Evolutionary conservation across 92 coral and sea anemone genomes (phyloP), one percentile per base, ranked within the genome.

Genomic region (Umimayanthus kanabou): DNA sequence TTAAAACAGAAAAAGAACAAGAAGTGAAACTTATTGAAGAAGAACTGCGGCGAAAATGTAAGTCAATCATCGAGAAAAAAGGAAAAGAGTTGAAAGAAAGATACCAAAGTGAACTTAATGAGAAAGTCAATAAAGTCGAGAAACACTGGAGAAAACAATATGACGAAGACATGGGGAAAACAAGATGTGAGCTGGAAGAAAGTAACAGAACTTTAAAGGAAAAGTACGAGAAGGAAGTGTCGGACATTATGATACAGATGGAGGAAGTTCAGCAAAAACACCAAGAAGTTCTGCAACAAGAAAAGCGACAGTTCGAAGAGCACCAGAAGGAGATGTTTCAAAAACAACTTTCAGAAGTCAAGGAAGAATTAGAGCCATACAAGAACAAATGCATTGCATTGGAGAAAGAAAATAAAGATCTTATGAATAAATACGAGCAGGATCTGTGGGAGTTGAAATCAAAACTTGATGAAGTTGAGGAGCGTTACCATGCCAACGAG

Each of bases 201-300:
- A 96, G 98, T 76, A 91, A 94, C 70, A 85, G 93, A 26, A 96
- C 99, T 22, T 80, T 96, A 84, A 96, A 96, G 88, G 96, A 91
- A 61, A 96, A 96, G 83, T 96, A 95, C 67, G 99, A 96, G 67
- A 91, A 94, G 33, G 94, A 96, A 79, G 92, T 96, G 39, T 89
- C 98, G 3, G 99, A 96, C 39, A 93, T 96, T 18, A 91, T 95
- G 93, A 89, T 81, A 61, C 98, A 96, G 79, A 93, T 96, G 94
- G 99, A 96, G 49, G 97, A 95, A 74, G 92, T 96, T 0, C 98
- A 96, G 72, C 97, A 96, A 30, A 88, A 96, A 61, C 96, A 93
- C 75, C 97, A 93, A 80, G 95, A 96, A 79, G 98, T 95, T 28
- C 88, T 92, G 37, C 85, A 92, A 77, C 91, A 90, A 74, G 94